Evolutionary conservation across 2,797 vertebrate species (phyloP), one percentile per base, ranked within the genome.

Genomic region (Hydrolagus colliei): DNA sequence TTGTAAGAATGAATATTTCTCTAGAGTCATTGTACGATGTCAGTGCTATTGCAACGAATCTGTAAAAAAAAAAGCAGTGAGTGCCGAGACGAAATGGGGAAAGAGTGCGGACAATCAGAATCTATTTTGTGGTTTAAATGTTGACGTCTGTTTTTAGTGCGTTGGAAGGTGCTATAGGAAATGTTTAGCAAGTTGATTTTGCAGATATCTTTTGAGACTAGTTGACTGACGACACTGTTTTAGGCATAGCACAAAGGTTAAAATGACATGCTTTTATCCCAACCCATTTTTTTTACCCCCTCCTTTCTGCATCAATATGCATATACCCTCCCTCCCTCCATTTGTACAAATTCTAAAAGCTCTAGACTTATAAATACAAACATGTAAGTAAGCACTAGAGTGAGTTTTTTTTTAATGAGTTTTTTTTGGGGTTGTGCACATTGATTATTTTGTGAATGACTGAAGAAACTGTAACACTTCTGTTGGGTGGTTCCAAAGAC

Each of bases 181-280:
- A 96, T 97, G 96, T 98, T 96, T 98, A 98, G 97, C 97, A 96
- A 98, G 98, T 98, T 98, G 98, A 95, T 98, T 98, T 97, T 98
- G 97, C 95, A 96, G 96, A 97, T 98, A 97, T 97, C 97, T 97
- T 98, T 98, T 97, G 96, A 96, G 97, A 96, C 95, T 97, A 98
- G 97, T 96, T 96, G 62, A 96, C 96, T 97, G 92, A 95, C 92
- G 97, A 97, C 96, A 97, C 97, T 96, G 96, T 96, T 96, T 96
- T 98, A 97, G 79, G 97, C 96, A 96, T 96, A 96, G 96, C 96
- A 96, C 95, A 95, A 91, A 96, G 93, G 92, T 92, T 96, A 93
- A 94, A 52, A 95, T 96, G 96, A 94, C 95, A 91, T 90, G 95
- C 95, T 94, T 94, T 93, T 93, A 95, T 94, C 95, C 94, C 79